Evolutionary conservation across 92 coral and sea anemone genomes (phyloP), one percentile per base, ranked within the genome.

Genomic region (Micromussa lordhowensis): DNA sequence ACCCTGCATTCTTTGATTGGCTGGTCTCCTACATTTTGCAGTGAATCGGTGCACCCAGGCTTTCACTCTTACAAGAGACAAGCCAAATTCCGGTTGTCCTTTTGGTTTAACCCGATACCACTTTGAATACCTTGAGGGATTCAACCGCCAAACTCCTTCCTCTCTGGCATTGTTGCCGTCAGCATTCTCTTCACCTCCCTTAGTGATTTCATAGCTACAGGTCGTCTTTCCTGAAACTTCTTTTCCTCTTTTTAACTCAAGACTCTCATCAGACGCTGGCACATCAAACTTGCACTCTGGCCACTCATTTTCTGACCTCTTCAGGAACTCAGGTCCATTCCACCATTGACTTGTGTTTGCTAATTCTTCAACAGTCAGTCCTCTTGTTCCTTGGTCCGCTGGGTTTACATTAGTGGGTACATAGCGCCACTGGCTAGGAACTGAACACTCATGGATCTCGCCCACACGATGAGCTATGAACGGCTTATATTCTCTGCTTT

Each of bases 11-110:
- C 85, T 81, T 30, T 83, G 79, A 18, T 59, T 80, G 29, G 77
- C 82, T 51, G 89, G 82, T 72, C 78, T 87, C 26, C 94, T 74
- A 40, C 79, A 88, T 73, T 92, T 90, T 32, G 74, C 77, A 55
- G 88, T 79, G 59, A 92, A 92, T 75, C 93, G 86, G 14, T 93
- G 92, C 26, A 92, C 86, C 94, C 95, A 95, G 48, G 87, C 89
- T 88, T 74, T 63, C 55, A 91, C 94, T 61, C 93, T 89, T 18
- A 94, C 98, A 14, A 92, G 70, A 28, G 95, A 94, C 53, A 88
- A 34, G 48, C 93, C 95, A 49, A 93, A 38, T 81, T 93, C 96
- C 70, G 77, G 55, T 69, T 91, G 74, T 34, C 82, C 76, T 40
- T 72, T 86, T 12, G 83, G 82, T 21, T 93, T 87, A 16, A 80